Base-by-base conservation (phyloP, 2,797 vertebrate species). In the Cyclura pinguis region DNA sequence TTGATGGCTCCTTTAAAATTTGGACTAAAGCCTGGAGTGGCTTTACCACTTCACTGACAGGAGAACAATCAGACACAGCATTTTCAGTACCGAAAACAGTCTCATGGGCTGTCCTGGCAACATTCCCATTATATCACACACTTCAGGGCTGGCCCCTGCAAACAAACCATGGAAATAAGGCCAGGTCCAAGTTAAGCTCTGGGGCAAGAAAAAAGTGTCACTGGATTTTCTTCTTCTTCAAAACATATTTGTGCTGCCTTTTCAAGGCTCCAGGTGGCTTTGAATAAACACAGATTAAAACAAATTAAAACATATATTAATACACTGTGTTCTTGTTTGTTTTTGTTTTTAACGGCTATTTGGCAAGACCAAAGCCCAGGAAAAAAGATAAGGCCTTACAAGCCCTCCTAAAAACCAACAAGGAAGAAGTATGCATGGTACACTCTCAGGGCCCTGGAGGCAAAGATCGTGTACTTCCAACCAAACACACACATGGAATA, bases 271-370 rank as follows among this genome's bases (percentile, higher is more conserved):
- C 42, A 84, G 64, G 42, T 7, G 18, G 83, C 83, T 69, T 84
- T 50, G 32, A 69, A 84, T 50, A 84, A 69, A 69, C 67, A n/a
- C 27, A 55, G 20, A 73, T 55, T 22, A 32, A 85, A 85, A 13
- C 80, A 74, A 35, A 82, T 81, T 81, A 88, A 81, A 72, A 55
- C 24, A 81, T 50, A 73, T 13, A 69, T 69, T 32, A 69, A 69
- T 69, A 69, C 67, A 13, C 29, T 76, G 5, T 42, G 18, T 76
- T 73, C 29, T n/a, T 76, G 42, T 76, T 38, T 35, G 42, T 42
- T 24, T 77, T 42, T 77, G 38, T 77, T 88, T 81, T 67, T 22
- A 88, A 88, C 80, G 50, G 57, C 2, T 55, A 35, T 35, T 57
- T 81, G n/a, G 78, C 52, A 73, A 69, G 78, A 82, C 78, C 64